Evolutionary conservation across 1,140 invertebrate species (phyloP), one percentile per base, ranked within the genome.

Genomic region (Zeugodacus cucurbitae): DNA sequence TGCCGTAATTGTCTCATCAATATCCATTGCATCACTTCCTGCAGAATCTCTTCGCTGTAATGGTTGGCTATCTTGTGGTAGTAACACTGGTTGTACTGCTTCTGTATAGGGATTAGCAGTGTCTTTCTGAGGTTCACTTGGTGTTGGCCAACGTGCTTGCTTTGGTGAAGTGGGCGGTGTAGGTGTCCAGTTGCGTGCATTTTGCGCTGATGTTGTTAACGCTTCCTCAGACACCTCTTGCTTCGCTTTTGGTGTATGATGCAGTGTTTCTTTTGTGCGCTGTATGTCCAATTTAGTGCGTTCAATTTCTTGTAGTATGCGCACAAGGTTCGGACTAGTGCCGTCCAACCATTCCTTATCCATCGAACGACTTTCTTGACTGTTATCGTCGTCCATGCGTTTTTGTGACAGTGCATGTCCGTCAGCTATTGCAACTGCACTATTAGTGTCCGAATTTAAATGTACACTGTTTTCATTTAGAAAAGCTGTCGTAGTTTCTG

Each of bases 161-260:
- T 88, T 88, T 32, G 91, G 91, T 1, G 92, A 93, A 6, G 91
- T 91, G 6, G 92, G 92, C 0, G 92, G 92, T 32, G 92, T 93
- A 20, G 91, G 89, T 3, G 92, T 91, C 92, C 92, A 93, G 11
- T 91, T 90, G 20, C 78, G 88, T 59, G 87, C 70, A 17, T n/a
- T 85, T 26, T 86, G 74, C 7, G 37, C 78, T 11, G 86, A 87
- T 34, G 74, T 58, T 34, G 86, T 64, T 34, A 85, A 34, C 2
- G 70, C 29, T 34, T 62, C 67, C 5, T 34, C 54, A 44, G 67
- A 29, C 4, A 44, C 37, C 2, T 48, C 37, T 22, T 44, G 44
- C 44, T 54, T 78, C 17, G n/a, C 57, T 67, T 89, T 89, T 32
- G 44, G 70, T 48, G 74, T 22, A 29, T 86, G 74, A 54, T 59